A percentile compares a stretch with the other conserved stretches of the same genome.
Evolutionary conservation across 92 coral and sea anemone genomes (phyloP).

Genomic region (Galaxea fascicularis): DNA sequence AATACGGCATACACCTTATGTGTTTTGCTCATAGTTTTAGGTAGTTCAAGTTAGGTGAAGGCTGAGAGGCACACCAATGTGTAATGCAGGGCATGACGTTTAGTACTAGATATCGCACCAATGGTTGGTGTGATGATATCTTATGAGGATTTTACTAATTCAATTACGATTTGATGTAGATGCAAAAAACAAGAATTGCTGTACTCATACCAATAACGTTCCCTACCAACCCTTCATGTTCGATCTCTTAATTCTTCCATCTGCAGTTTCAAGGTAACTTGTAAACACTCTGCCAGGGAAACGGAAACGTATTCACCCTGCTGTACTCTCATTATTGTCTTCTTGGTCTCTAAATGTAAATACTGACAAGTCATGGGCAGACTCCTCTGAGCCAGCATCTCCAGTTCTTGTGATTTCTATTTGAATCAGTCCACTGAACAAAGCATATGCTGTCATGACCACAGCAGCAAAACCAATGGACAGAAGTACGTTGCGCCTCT

Average conservation of each 20-base stretch:
- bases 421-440: conserved; percentile 62
- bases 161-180: too few species aligned
- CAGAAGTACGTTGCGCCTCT: conserved; percentile 57
- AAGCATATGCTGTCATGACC: conserved; percentile 71
- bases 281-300: neutral
- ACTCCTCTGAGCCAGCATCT: conserved; percentile 7
- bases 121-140: too few species aligned
- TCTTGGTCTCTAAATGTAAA: conserved; percentile 31
- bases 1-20: too few species aligned
- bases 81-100: too few species aligned
- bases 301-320: neutral
- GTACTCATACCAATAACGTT: neutral
- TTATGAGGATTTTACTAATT: too few species aligned
- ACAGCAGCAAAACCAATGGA: conserved; percentile 59
- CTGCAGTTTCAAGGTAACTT: neutral
- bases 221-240: neutral
- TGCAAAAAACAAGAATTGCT: neutral
- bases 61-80: too few species aligned
- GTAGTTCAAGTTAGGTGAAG: too few species aligned
- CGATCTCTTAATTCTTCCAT: neutral
- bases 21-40: too few species aligned
- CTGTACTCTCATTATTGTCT: conserved; percentile 26
- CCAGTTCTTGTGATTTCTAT: conserved; percentile 30
- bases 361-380: conserved; percentile 18
- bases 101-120: too few species aligned